Evolutionary conservation across 2,888 invertebrate species (phyloP), one percentile per base, ranked within the genome.

Genomic region (Unio delphinus): DNA sequence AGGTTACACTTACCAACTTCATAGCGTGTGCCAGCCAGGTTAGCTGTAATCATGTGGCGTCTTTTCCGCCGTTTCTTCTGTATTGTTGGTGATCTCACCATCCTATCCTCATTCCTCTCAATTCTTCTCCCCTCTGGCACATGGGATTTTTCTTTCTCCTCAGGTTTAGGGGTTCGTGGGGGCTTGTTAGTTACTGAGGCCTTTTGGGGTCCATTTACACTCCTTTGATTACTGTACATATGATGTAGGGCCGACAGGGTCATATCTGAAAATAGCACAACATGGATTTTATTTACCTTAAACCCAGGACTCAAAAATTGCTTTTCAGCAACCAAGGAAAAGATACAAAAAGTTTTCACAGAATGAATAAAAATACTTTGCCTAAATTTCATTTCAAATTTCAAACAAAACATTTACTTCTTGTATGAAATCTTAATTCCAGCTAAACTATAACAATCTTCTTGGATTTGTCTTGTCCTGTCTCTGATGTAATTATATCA

Each of bases 1-100:
- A 18, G 15, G 23, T 1, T 26, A n/a, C 55, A 83, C 87, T 80
- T 78, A 89, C 89, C 86, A 73, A 89, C 83, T 72, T 89, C 88
- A 81, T 89, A 89, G 80, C 88, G 78, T 4, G 89, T 89, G 45
- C 88, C 88, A 77, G 81, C 82, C n/a, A 89, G 77, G 74, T 89
- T 89, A 4, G 86, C 89, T 26, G 88, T 84, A 34, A 89, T 78
- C 45, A 77, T 73, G 64, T 80, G 80, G 54, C 74, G 73, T 63
- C 81, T 81, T 68, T 79, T 80, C 68, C 82, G 84, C 70, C 81
- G 73, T 70, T 79, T 75, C 34, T 80, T 70, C 67, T 74, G 75
- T 65, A 65, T 23, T 28, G 63, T 3, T 61, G 65, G 58, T 64
- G 65, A 45, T 64, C 73, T 67, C 64, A 66, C 61, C 45, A 69